Conservation (phyloP, 2,797 vertebrate genomes). For the Philypnodon macrostomus region DNA sequence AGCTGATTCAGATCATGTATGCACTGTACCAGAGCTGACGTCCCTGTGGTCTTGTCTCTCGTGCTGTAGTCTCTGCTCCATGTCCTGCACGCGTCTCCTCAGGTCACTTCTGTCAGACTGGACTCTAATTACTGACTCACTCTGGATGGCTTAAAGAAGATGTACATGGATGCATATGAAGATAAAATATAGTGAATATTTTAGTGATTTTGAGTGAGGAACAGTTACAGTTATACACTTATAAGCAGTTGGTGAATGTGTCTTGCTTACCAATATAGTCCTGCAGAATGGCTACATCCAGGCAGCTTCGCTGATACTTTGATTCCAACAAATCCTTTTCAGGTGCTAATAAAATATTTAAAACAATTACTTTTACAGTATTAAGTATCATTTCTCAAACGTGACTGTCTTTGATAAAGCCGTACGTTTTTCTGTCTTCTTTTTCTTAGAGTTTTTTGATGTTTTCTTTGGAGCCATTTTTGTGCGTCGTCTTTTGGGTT, state of each 20-base stretch:
- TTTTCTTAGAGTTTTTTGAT: slow-evolving; percentile 64
- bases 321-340: slow-evolving; percentile 55
- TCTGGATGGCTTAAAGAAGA: slow-evolving; percentile 59
- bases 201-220: too few species aligned
- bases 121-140: slow-evolving; percentile 51
- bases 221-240: neutral
- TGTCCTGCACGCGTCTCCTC: slow-evolving; percentile 51
- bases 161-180: slow-evolving; percentile 2
- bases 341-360: slow-evolving; percentile 30
- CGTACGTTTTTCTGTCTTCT: slow-evolving; percentile 50
- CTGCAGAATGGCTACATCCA: slow-evolving; percentile 71
- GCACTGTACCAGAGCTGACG: slow-evolving; percentile 67
- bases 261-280: slow-evolving; percentile 74
- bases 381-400: too few species aligned
- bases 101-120: slow-evolving; percentile 61
- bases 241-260: neutral
- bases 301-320: slow-evolving; percentile 50
- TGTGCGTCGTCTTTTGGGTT: slow-evolving; percentile 3
- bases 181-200: neutral
- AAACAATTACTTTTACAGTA: neutral
- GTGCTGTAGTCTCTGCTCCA: slow-evolving; percentile 67
- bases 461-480: slow-evolving; percentile 75
- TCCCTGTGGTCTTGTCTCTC: slow-evolving; percentile 71
- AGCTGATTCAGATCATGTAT: slow-evolving; percentile 28
- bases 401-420: neutral